Base-by-base conservation (phyloP, 2,797 vertebrate species). In the Cossypha dichroa region DNA sequence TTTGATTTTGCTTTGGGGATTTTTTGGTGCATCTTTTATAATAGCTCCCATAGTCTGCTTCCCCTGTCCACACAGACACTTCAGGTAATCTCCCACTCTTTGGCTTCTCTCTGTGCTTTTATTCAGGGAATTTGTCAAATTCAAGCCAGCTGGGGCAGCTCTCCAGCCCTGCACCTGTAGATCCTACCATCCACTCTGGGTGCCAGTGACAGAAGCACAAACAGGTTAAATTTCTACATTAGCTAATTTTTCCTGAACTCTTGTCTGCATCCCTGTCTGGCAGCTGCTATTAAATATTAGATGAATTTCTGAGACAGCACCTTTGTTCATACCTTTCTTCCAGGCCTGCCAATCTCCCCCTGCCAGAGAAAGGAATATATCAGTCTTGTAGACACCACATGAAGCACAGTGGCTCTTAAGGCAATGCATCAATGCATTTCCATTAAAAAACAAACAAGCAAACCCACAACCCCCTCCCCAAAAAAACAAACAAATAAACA, bases 271-370 rank as follows among this genome's bases (percentile, higher is more conserved):
- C 18, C 14, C 22, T 48, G 23, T 68, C 60, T 77, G 62, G 20
- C 54, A 80, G 23, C 20, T 87, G 52, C 31, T 76, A 6, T 81
- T 66, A 85, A 74, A 33, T 43, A 45, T 45, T 41, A 15, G 17
- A 46, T 5, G 1, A 6, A 10, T 69, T 72, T 78, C 56, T 72
- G 52, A 81, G 64, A 59, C 26, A 81, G 38, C 43, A 80, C 62
- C 29, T 95, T 90, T 72, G 79, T 93, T 94, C 98, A 97, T 98
- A 99, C 99, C 99, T 99, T 99, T 98, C 99, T 98, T 98, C 99
- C 99, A 88, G 99, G 99, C 98, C 99, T 98, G 98, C 99, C 99
- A 93, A 99, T 98, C 98, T 99, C 99, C 97, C 99, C 99, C 99
- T 99, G 98, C 91, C 94, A 97, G 98, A 98, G 94, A 97, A 96